Evolutionary conservation across 2,888 invertebrate species (phyloP).

Genomic region (Phania funesta): DNA sequence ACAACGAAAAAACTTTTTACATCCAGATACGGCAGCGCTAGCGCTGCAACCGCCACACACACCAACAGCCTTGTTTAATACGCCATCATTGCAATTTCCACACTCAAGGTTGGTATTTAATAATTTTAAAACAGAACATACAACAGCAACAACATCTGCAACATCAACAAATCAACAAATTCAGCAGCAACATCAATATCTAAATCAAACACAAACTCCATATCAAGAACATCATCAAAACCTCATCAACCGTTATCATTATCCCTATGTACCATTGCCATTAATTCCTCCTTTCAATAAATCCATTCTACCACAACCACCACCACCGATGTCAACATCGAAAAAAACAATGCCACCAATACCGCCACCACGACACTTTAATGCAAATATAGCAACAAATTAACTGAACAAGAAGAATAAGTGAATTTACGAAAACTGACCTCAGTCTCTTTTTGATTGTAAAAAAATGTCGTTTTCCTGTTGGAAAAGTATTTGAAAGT

Average conservation of each 20-base stretch:
- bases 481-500: no score
- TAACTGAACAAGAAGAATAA: constrained; percentile 20
- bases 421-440: background rate
- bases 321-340: constrained; percentile 13
- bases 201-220: constrained; percentile 39
- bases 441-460: background rate
- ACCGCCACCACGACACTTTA: constrained; percentile 57
- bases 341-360: constrained; percentile 28
- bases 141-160: constrained; percentile 52
- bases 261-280: constrained; percentile 50
- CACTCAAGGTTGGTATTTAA: constrained; percentile 82
- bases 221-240: constrained; percentile 57
- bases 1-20: constrained; percentile 91
- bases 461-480: background rate
- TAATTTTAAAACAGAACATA: constrained; percentile 38
- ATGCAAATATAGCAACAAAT: constrained; percentile 65
- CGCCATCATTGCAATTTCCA: constrained; percentile 82
- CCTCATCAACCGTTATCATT: constrained; percentile 53
- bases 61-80: constrained; percentile 79
- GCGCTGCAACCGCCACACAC: constrained; percentile 80
- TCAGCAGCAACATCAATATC: constrained; percentile 65
- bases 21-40: constrained; percentile 90
- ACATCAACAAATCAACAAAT: constrained; percentile 61
- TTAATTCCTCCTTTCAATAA: constrained; percentile 58
- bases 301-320: constrained; percentile 46